Evolutionary conservation across 2,888 invertebrate species (phyloP).

Genomic region (Girardia tigrina): DNA sequence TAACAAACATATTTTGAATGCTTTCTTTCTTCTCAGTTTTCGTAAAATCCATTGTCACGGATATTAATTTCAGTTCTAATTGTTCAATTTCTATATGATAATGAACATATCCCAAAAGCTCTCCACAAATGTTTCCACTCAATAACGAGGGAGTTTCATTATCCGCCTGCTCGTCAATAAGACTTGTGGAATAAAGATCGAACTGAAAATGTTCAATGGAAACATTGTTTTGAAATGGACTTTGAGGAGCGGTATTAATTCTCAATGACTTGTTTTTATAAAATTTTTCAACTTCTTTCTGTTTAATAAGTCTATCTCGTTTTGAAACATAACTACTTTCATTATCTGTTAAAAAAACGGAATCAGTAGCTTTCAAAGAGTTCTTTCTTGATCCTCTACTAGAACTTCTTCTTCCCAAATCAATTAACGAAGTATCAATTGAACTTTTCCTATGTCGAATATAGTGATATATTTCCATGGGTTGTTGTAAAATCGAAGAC

Average conservation of each 20-base stretch:
- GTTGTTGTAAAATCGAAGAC: background rate
- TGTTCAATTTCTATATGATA: constrained; percentile 17
- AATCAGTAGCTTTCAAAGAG: constrained; percentile 10
- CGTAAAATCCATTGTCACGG: background rate
- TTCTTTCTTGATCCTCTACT: constrained; percentile 16
- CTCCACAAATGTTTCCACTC: background rate
- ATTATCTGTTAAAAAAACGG: background rate
- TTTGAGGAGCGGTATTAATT: background rate
- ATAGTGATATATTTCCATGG: constrained; percentile 2
- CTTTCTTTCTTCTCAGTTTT: background rate
- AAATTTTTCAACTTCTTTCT: constrained; percentile 3
- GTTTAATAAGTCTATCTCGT: background rate
- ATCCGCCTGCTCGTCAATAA: background rate
- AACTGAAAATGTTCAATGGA: constrained; percentile 17
- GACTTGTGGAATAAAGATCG: constrained; percentile 23
- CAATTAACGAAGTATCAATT: constrained; percentile 1
- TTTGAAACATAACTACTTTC: background rate
- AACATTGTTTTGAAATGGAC: constrained; percentile 14
- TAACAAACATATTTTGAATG: background rate
- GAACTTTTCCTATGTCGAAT: background rate
- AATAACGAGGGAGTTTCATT: background rate
- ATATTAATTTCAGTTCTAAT: background rate
- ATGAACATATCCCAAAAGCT: background rate
- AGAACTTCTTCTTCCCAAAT: background rate
- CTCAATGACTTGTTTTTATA: constrained; percentile 4